These are phyloP conservation scores for Brachynemurus nebulosus DNA, from an alignment of 2,888 invertebrate species.

Conservation along the genomic window DNA sequence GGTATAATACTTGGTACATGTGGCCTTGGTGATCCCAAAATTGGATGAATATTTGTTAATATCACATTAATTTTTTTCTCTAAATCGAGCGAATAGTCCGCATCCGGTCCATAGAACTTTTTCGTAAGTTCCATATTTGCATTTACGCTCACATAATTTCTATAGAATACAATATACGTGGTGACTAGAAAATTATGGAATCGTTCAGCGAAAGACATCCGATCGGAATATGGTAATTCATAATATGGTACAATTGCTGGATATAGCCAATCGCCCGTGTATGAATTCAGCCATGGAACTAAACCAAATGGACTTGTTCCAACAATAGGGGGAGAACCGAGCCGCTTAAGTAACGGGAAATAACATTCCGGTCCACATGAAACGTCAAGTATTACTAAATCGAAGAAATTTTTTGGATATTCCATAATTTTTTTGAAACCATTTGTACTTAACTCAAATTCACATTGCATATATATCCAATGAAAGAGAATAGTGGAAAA, in stretches of 20 bases:
- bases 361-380: not conserved
- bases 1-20: constrained; percentile 28
- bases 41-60: constrained; percentile 24
- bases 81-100: constrained; percentile 13
- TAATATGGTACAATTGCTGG: constrained; percentile 4
- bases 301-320: constrained; percentile 3
- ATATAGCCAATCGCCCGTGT: constrained; percentile 2
- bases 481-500: not conserved
- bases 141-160: too few relatives aligned
- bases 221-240: not conserved
- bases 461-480: not conserved
- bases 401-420: constrained; percentile 6
- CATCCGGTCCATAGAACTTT: too few relatives aligned
- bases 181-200: too few relatives aligned
- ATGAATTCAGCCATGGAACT: not conserved
- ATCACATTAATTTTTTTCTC: constrained; percentile 22
- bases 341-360: constrained; percentile 4
- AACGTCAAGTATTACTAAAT: constrained; percentile 9
- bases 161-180: too few relatives aligned
- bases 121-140: too few relatives aligned
- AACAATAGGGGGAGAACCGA: not conserved
- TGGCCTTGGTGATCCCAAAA: constrained; percentile 23
- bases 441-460: not conserved
- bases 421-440: constrained; percentile 1
- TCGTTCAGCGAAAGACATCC: too few relatives aligned